Conservation (phyloP, 2,113 vertebrate species). For the Pelobates fuscus region DNA sequence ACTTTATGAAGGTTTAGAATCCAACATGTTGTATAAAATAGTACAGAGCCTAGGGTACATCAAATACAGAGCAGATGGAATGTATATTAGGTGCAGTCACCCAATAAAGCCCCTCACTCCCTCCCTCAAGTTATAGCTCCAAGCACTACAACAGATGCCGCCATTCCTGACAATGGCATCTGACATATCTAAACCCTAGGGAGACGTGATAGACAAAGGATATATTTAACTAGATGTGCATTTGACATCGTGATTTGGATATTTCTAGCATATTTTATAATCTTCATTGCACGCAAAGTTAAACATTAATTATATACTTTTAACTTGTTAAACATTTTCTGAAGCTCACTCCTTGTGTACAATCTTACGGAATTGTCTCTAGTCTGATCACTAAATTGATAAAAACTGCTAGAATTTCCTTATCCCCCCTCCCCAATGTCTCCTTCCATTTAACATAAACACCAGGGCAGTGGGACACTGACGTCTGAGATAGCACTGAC, state of each 20-base stretch:
- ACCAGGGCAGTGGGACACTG: no score
- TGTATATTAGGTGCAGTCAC: background rate
- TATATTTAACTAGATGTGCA: background rate
- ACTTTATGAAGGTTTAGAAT: background rate
- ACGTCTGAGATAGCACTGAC: no score
- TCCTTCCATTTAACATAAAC: no score
- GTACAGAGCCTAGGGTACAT: no score
- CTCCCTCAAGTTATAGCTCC: background rate
- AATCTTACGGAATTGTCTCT: no score
- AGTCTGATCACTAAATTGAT: no score
- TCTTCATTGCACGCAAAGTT: background rate
- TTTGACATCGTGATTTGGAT: background rate
- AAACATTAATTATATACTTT: background rate
- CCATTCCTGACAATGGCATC: background rate
- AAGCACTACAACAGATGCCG: constrained; percentile 17
- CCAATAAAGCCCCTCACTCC: background rate
- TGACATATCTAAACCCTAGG: background rate
- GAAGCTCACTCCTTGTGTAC: no score
- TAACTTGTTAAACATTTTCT: no score
- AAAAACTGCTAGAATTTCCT: no score
- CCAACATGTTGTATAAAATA: no score
- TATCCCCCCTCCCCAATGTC: no score
- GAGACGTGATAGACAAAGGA: background rate
- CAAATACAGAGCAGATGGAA: constrained; percentile 20
- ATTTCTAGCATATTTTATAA: background rate